A percentile compares a stretch with the other conserved stretches of the same genome.
Evolutionary conservation across 2,888 invertebrate genomes (phyloP).

Genomic region (Saturnia japonica): DNA sequence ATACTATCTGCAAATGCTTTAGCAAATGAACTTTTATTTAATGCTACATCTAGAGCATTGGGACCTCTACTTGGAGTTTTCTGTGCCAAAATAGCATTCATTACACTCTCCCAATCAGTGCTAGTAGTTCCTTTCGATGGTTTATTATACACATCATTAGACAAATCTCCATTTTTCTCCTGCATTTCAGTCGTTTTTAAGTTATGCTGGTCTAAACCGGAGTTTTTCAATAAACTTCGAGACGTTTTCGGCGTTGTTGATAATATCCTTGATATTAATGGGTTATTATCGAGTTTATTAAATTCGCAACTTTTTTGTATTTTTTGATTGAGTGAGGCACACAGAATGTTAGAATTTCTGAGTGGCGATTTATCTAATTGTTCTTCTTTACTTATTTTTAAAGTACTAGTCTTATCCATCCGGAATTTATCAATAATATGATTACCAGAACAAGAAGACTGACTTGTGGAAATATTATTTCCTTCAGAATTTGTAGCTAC

Average conservation of each 20-base stretch:
- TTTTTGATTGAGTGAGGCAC: neutral
- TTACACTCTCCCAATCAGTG: slow-evolving; percentile 64
- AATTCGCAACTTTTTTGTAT: neutral
- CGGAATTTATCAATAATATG: neutral
- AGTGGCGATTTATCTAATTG: neutral
- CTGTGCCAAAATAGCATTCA: slow-evolving; percentile 61
- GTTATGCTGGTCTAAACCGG: slow-evolving; percentile 17
- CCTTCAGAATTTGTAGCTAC: neutral
- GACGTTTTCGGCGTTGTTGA: slow-evolving; percentile 21
- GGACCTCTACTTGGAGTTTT: slow-evolving; percentile 68
- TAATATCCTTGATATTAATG: neutral
- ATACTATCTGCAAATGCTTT: slow-evolving; percentile 39
- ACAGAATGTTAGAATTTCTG: neutral
- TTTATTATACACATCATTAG: neutral
- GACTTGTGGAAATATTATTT: neutral
- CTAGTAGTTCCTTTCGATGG: slow-evolving; percentile 20
- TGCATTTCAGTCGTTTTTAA: slow-evolving; percentile 25
- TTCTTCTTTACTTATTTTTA: neutral
- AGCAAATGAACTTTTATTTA: slow-evolving; percentile 53
- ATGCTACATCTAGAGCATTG: slow-evolving; percentile 59
- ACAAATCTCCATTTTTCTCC: slow-evolving; percentile 16
- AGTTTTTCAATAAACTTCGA: slow-evolving; percentile 14
- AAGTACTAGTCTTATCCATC: neutral
- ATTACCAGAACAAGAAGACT: neutral
- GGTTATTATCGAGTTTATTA: neutral